Conservation (phyloP, 2,797 vertebrate species). For the Champsocephalus gunnari region DNA sequence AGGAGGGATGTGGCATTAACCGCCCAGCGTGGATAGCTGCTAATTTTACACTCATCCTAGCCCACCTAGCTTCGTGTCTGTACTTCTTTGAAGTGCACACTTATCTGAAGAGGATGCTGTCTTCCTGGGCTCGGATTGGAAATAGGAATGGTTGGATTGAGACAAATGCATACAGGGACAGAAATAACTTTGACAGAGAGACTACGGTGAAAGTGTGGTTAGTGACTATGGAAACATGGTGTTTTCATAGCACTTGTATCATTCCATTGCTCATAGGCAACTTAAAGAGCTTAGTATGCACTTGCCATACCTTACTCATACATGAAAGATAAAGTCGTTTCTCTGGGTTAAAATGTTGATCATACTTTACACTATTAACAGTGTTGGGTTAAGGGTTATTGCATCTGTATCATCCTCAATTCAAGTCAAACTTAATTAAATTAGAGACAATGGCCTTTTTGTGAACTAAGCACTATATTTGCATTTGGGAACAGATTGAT, state of each 20-base stretch:
- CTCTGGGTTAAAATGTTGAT: background rate
- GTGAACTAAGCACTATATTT: background rate
- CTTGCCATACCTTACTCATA: background rate
- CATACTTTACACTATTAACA: background rate
- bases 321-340: background rate
- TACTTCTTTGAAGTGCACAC: conserved; percentile 54
- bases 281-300: background rate
- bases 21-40: conserved; percentile 47
- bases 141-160: conserved; percentile 12
- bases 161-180: conserved; percentile 8
- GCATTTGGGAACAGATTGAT: background rate
- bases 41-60: conserved; percentile 64
- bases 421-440: background rate
- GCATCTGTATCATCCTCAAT: background rate
- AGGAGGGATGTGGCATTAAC: conserved; percentile 62
- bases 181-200: background rate
- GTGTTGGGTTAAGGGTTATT: too few species aligned
- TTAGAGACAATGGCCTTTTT: background rate
- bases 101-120: conserved; percentile 46
- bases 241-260: background rate
- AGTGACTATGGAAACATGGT: background rate
- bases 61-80: conserved; percentile 50
- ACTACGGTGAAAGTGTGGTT: background rate
- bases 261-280: conserved; percentile 6
- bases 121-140: conserved; percentile 37